phyloP scores from a whole-genome alignment of 2,888 invertebrate species.

The Nemotelus pantherinus region DNA sequence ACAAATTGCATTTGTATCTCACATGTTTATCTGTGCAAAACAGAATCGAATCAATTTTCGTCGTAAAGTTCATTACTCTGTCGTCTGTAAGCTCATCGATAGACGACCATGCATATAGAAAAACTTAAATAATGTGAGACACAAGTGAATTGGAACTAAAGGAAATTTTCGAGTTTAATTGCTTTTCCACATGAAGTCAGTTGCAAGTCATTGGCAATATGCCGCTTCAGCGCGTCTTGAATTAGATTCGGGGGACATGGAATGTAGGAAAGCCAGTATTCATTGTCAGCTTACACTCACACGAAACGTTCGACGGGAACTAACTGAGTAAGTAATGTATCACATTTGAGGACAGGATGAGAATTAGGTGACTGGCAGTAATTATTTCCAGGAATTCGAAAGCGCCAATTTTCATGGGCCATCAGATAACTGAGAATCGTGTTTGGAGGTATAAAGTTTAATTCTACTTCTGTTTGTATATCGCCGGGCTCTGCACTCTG shows the following conservation, averaged over 20 bases:
- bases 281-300: not conserved
- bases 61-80: too few species aligned
- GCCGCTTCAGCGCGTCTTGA: constrained; percentile 1
- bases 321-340: not conserved
- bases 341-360: not conserved
- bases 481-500: too few species aligned
- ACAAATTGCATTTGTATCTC: too few species aligned
- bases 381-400: constrained; percentile 45
- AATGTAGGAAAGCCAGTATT: not conserved
- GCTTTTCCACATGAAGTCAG: constrained; percentile 66
- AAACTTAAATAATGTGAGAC: constrained; percentile 20
- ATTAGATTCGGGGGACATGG: not conserved
- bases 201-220: constrained; percentile 66
- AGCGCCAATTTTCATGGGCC: constrained; percentile 42
- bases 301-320: not conserved
- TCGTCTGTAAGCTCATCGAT: not conserved
- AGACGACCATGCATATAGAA: not conserved
- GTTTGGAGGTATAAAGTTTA: constrained; percentile 21
- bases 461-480: not conserved
- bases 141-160: constrained; percentile 6
- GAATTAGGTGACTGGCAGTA: constrained; percentile 41
- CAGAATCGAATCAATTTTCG: too few species aligned
- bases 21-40: too few species aligned
- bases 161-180: constrained; percentile 53
- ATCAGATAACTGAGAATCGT: constrained; percentile 39